Evolutionary conservation across 2,797 vertebrate species (phyloP).

Genomic region (Sparidentex hasta): DNA sequence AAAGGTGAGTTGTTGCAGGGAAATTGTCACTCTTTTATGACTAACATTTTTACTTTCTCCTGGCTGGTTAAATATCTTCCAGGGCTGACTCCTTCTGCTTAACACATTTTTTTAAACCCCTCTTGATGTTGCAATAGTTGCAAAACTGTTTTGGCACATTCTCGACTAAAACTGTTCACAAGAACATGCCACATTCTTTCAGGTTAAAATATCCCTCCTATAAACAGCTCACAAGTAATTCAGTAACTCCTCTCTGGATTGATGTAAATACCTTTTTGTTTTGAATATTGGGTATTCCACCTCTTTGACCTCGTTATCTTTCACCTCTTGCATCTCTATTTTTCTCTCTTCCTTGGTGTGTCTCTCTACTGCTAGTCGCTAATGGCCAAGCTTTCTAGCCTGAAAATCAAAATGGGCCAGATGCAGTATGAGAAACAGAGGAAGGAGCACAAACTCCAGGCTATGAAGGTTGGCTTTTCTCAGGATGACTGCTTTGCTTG

Average conservation of each 20-base stretch:
- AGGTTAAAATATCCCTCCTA: neutral
- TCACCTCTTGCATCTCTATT: conserved; percentile 69
- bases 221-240: neutral
- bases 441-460: conserved; percentile 94
- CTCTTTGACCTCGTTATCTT: conserved; percentile 53
- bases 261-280: conserved; percentile 22
- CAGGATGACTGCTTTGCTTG: conserved; percentile 75
- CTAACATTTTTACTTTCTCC: neutral
- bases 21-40: neutral
- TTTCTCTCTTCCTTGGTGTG: conserved; percentile 81
- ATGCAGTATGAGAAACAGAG: conserved; percentile 98
- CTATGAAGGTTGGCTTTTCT: conserved; percentile 91
- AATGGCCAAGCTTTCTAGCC: conserved; percentile 99
- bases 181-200: neutral
- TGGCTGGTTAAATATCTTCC: neutral
- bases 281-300: conserved; percentile 32
- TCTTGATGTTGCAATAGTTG: neutral
- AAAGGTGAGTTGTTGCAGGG: conserved; percentile 88
- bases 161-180: neutral
- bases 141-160: neutral
- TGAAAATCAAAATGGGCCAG: conserved; percentile 99
- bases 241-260: neutral
- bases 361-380: conserved; percentile 92
- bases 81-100: neutral
- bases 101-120: neutral